These are phyloP conservation scores for Odiellus spinosus DNA, from an alignment of 2,888 invertebrate genomes.

Conservation along the genomic window DNA sequence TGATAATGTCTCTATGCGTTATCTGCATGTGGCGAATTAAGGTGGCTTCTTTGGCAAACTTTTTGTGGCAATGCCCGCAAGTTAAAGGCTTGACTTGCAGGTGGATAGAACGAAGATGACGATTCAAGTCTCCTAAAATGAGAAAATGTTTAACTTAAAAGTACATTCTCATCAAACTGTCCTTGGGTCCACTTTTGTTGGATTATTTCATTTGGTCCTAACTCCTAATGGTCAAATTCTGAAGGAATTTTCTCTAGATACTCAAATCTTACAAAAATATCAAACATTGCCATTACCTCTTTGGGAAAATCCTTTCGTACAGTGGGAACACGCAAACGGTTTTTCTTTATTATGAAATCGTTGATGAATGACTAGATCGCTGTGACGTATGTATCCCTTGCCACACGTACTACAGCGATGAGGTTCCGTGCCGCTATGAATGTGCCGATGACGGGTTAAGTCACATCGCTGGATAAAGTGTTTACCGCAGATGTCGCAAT, in stretches of 20 bases:
- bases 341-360: slow-evolving; percentile 26
- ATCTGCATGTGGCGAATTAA: slow-evolving; percentile 25
- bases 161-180: background rate
- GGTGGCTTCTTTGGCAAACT: slow-evolving; percentile 25
- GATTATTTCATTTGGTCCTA: too few relatives aligned
- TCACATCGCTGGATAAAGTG: slow-evolving; percentile 26
- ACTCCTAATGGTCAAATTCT: too few relatives aligned
- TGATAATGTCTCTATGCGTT: slow-evolving; percentile 23
- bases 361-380: slow-evolving; percentile 26
- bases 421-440: slow-evolving; percentile 24
- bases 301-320: slow-evolving; percentile 25
- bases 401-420: slow-evolving; percentile 16
- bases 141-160: background rate
- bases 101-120: slow-evolving; percentile 25
- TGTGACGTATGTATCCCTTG: slow-evolving; percentile 23
- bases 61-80: slow-evolving; percentile 25
- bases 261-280: too few relatives aligned
- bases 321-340: slow-evolving; percentile 23
- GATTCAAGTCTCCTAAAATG: slow-evolving; percentile 24
- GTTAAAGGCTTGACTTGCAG: slow-evolving; percentile 21
- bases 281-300: slow-evolving; percentile 22
- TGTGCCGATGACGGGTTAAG: slow-evolving; percentile 24
- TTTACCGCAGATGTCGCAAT: slow-evolving; percentile 24
- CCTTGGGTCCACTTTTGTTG: too few relatives aligned
- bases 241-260: too few relatives aligned